These are phyloP conservation scores for Xenopus tropicalis DNA, from an alignment of 2,113 vertebrate species.

Conservation along the genomic window UCB_Xtro_10.0 CM004448.2:50573001-50573500, in stretches of 20 bases:
- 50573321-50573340: constrained; percentile 74
- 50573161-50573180: too few relatives aligned
- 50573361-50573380: constrained; percentile 72
- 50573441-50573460: constrained; percentile 13
- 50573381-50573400: constrained; percentile 80
- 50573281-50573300: constrained; percentile 60
- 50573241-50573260: constrained; percentile 50
- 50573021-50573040: too few relatives aligned
- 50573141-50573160: too few relatives aligned
- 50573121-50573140: too few relatives aligned
- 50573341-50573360: constrained; percentile 77
- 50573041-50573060: too few relatives aligned
- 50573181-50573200: too few relatives aligned
- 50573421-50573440: constrained; percentile 61
- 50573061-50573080: too few relatives aligned
- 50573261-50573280: constrained; percentile 42
- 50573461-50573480: constrained; percentile 1
- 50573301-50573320: constrained; percentile 67
- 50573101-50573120: too few relatives aligned
- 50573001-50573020: too few relatives aligned
- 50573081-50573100: too few relatives aligned
- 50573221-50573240: constrained; percentile 59
- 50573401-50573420: constrained; percentile 69
- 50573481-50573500: background rate
- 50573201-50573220: constrained; percentile 59